phyloP scores from a whole-genome alignment of 2,888 invertebrate species.

The Steromphala cineraria region DNA sequence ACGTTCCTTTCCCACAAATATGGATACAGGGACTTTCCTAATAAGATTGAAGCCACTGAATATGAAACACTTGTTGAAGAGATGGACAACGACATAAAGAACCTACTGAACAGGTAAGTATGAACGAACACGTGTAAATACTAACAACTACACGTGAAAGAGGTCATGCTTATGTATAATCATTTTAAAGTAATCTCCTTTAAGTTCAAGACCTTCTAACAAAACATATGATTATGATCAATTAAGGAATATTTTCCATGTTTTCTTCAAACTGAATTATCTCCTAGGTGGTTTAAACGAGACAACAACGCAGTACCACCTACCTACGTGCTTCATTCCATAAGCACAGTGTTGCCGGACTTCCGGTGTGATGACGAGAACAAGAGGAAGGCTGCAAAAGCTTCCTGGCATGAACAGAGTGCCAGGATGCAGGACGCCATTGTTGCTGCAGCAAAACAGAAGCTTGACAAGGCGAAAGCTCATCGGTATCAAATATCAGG shows the following conservation, averaged over 20 bases:
- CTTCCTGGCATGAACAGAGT: constrained; percentile 38
- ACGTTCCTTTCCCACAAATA: constrained; percentile 66
- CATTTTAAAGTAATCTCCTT: too few species aligned
- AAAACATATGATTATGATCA: too few species aligned
- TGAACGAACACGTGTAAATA: too few species aligned
- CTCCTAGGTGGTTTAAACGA: constrained; percentile 39
- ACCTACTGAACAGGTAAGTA: constrained; percentile 33
- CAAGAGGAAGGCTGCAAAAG: constrained; percentile 16
- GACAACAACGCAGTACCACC: constrained; percentile 46
- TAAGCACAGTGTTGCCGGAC: constrained; percentile 37
- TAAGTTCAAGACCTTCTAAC: too few species aligned
- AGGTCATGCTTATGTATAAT: too few species aligned
- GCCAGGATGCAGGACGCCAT: constrained; percentile 36
- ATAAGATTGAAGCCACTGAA: constrained; percentile 47
- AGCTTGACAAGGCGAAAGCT: constrained; percentile 30
- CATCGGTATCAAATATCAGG: constrained; percentile 39
- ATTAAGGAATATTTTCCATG: too few species aligned
- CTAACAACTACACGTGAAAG: too few species aligned
- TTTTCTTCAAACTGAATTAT: neutral
- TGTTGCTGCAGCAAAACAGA: constrained; percentile 34
- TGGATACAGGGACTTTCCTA: constrained; percentile 61
- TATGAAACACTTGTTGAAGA: constrained; percentile 45
- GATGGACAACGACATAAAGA: constrained; percentile 30
- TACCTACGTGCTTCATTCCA: constrained; percentile 39
- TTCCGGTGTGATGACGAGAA: constrained; percentile 24